Evolutionary conservation across 2,888 invertebrate species (phyloP), one percentile per base, ranked within the genome.

Genomic region (Drosophila melanosoma): DNA sequence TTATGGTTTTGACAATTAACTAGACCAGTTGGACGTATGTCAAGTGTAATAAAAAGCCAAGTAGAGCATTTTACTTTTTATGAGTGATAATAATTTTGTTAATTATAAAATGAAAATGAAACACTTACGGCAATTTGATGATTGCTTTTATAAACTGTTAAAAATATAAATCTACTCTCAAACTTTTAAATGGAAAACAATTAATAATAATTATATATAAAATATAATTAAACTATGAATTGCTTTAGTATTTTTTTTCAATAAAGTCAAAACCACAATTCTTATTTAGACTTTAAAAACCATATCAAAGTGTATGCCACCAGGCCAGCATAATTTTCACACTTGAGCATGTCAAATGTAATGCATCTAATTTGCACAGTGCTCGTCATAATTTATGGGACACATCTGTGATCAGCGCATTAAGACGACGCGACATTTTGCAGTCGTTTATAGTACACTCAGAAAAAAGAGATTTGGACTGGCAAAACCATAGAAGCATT

Each of bases 371-470:
- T 73, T 81, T 81, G 69, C 81, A 79, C 69, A 81, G 74, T 74
- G 81, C 42, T 53, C 53, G 58, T 81, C 81, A 77, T 77, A 70
- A 79, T 57, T 54, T 42, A 36, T 42, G 17, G 42, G 62, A 56
- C 70, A 60, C 36, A 33, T 49, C 63, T 61, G 66, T 58, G 49
- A 45, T n/a, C 54, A n/a, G n/a, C 53, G 60, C 79, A 83, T 89
- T 87, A 83, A 79, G 72, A 45, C 49, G 67, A 56, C 68, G 83
- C 60, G 79, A 75, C 78, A 75, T 62, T 63, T 83, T 69, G 76
- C 69, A 69, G 60, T 71, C 57, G 57, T 53, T 42, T 51, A 56
- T 36, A 62, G 29, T 45, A 23, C 45, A 45, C 45, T 45, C 15
- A 15, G 23, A 23, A 23, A 45, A 42, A 45, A 23, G 15, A 23